A percentile compares a stretch with the other conserved stretches of the same genome.
Conservation (phyloP, 1,140 invertebrate species). For the Medauroidea extradentata region DNA sequence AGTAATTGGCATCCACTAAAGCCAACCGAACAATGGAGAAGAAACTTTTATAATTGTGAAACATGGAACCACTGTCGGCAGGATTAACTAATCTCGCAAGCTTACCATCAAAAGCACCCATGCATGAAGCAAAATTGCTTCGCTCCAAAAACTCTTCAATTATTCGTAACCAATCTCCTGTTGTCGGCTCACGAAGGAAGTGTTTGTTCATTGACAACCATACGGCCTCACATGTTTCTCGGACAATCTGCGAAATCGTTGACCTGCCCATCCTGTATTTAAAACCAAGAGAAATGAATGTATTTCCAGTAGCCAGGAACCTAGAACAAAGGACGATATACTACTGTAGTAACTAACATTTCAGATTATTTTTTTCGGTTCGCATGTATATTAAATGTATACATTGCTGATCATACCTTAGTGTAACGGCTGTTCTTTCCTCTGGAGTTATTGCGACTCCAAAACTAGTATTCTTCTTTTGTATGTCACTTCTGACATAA, state of each 20-base stretch:
- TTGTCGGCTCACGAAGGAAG: constrained; percentile 6
- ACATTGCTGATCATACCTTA: no score
- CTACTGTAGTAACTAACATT: no score
- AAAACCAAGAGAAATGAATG: neutral
- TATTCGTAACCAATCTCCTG: neutral
- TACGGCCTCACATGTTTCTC: neutral
- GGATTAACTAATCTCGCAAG: constrained; percentile 27
- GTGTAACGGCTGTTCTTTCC: no score
- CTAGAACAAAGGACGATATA: no score
- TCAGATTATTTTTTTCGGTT: no score
- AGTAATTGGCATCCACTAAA: constrained; percentile 36
- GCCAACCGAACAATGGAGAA: constrained; percentile 42
- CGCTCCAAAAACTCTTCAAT: neutral
- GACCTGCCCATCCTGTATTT: neutral
- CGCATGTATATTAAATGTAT: no score
- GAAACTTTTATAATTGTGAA: constrained; percentile 32
- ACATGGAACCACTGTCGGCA: constrained; percentile 31
- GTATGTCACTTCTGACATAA: no score
- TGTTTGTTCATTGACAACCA: neutral
- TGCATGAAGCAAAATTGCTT: constrained; percentile 1
- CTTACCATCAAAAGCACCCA: constrained; percentile 34
- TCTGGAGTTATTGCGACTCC: no score
- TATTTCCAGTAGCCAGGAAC: neutral
- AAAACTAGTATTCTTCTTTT: no score
- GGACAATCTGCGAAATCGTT: no score